Evolutionary conservation across 2,797 vertebrate genomes (phyloP).

Genomic region (Halcyon chelicuti): DNA sequence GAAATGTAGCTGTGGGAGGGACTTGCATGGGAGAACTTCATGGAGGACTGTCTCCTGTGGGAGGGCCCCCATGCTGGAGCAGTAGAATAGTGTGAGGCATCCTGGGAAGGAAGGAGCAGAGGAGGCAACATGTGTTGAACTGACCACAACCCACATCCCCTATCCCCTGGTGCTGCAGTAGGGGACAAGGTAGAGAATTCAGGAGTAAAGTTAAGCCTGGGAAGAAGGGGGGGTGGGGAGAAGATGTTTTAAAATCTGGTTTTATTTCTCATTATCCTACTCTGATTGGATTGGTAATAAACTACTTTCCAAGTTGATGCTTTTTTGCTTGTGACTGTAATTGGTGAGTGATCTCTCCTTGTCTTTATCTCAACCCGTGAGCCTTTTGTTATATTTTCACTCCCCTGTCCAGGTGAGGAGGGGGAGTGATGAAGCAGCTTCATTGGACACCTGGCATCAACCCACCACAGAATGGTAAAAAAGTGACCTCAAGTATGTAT

Average conservation of each 20-base stretch:
- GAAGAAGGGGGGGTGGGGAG: too few species aligned
- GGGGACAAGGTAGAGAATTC: background rate
- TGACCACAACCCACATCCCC: background rate
- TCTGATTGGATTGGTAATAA: background rate
- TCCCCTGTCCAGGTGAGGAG: background rate
- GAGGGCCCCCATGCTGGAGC: background rate
- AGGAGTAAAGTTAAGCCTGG: background rate
- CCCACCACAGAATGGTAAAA: background rate
- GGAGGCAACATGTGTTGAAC: background rate
- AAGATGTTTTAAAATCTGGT: background rate
- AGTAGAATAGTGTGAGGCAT: background rate
- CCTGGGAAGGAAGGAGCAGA: background rate
- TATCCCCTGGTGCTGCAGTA: too few species aligned
- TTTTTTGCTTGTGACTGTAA: background rate
- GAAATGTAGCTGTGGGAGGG: background rate
- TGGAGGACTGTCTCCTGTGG: background rate
- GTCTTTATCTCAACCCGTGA: background rate
- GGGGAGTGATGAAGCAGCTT: background rate
- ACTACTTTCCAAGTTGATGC: background rate
- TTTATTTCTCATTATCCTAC: background rate
- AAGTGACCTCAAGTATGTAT: background rate
- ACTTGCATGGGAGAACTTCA: background rate
- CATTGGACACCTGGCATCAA: background rate
- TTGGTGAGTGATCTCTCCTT: background rate
- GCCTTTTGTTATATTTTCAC: background rate